Percentiles rank a stretch among this genome's conserved stretches.
Conservation (phyloP, 2,797 vertebrate genomes). For the Bradypodion ventrale region DNA sequence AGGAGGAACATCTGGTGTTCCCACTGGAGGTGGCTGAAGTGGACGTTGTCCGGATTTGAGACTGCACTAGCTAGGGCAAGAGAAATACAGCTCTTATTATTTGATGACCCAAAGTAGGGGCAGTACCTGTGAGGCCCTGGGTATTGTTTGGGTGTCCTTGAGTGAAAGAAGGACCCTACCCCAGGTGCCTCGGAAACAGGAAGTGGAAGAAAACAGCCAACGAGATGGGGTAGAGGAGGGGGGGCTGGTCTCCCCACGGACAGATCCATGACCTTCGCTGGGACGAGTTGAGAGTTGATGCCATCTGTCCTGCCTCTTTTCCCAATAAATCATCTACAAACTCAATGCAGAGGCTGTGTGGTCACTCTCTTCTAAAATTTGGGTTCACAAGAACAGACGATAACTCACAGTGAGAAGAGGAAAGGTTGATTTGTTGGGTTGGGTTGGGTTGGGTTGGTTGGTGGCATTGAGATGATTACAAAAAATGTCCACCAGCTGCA, state of each 20-base stretch:
- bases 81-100: neutral
- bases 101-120: too few relatives aligned
- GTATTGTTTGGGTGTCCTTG: neutral
- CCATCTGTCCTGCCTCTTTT: conserved; percentile 8
- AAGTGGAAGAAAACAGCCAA: neutral
- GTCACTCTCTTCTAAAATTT: neutral
- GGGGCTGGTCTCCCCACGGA: conserved; percentile 21
- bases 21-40: too few relatives aligned
- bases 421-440: too few relatives aligned
- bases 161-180: too few relatives aligned
- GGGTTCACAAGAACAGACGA: too few relatives aligned
- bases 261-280: conserved; percentile 29
- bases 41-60: neutral
- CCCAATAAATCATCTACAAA: conserved; percentile 32
- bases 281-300: conserved; percentile 30
- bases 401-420: too few relatives aligned
- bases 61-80: neutral
- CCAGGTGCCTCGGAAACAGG: neutral
- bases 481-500: too few relatives aligned
- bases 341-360: too few relatives aligned
- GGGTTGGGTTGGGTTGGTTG: too few relatives aligned
- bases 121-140: too few relatives aligned
- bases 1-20: too few relatives aligned
- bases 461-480: too few relatives aligned
- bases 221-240: neutral